Base-by-base conservation (phyloP, 2,888 invertebrate genomes). In the Molanna angustata region DNA sequence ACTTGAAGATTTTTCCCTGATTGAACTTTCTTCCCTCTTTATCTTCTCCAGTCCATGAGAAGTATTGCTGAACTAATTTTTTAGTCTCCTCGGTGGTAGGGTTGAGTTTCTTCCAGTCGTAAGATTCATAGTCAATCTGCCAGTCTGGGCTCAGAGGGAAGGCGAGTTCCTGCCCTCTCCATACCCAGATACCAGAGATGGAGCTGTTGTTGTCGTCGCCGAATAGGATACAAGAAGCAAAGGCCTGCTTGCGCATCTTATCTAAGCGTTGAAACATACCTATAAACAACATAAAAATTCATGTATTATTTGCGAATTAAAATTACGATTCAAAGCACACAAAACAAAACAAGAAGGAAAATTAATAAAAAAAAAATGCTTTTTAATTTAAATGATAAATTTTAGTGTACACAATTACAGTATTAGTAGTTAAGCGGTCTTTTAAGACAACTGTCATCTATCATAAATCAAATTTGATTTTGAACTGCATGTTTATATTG, bases 1-100 rank as follows among this genome's bases (percentile, higher is more conserved):
- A 99, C 80, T 99, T 99, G 83, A 97, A 99, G 74, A 98, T 90
- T 80, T 99, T 99, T 74, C 98, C 99, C 80, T 98, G 94, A 79
- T 95, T 96, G 82, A 97, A 96, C 69, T 86, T 83, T 69, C 95
- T 90, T 54, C 94, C 97, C 46, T 80, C 71, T 69, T 88, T 90
- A 72, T 97, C 94, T 16, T 79, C 71, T 58, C 95, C 96, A 63
- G 81, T 79, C 94, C 94, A 95, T 37, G 89, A 82, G 73, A 97
- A 88, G 76, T 96, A 97, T 65, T 94, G 87, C 60, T 84, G 76
- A 11, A 98, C 92, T 51, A 94, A 70, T 62, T 86, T 80, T 79
- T 94, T 95, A 49, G 94, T 94, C 66, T 88, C 86, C 51, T 83
- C 83, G 49, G 80, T 80, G 59, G 79, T 74, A 17, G 93, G 78